phyloP scores from a whole-genome alignment of 2,113 vertebrate genomes.

The Rhegmatorhina hoffmannsi region DNA sequence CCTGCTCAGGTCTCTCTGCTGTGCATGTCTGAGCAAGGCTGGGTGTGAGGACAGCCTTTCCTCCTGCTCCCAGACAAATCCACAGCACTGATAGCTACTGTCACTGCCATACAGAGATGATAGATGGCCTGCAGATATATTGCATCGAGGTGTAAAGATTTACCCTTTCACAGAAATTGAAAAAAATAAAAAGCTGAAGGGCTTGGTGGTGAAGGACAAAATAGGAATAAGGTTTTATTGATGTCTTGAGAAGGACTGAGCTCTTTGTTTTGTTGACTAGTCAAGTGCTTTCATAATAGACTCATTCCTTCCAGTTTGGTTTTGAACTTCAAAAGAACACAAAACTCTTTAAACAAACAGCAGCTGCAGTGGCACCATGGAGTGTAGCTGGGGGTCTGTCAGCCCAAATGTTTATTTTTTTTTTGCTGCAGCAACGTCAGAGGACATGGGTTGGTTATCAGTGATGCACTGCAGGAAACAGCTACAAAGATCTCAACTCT shows the following conservation, averaged over 20 bases:
- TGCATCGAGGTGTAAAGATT: neutral
- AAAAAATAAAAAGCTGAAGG: neutral
- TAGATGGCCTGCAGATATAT: neutral
- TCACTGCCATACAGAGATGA: neutral
- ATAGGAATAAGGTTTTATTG: neutral
- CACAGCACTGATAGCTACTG: neutral
- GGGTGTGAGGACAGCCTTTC: neutral
- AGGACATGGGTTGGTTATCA: neutral
- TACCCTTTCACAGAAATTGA: neutral
- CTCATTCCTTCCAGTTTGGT: neutral
- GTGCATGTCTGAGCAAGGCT: neutral
- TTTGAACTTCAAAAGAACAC: conserved; percentile 43
- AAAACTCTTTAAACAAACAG: conserved; percentile 15
- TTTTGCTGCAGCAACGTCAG: neutral
- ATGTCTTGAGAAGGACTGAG: neutral
- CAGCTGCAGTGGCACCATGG: conserved; percentile 23
- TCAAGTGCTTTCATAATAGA: neutral
- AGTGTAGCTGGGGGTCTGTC: neutral
- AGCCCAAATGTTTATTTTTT: neutral
- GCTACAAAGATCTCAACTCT: neutral
- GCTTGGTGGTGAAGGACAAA: neutral
- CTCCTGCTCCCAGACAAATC: neutral
- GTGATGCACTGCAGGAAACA: neutral
- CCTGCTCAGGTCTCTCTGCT: neutral
- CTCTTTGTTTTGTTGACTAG: neutral